A percentile compares a stretch with the other conserved stretches of the same genome.
phyloP scores from a whole-genome alignment of 2,888 invertebrate genomes.

The Dryocosmus kuriphilus region DNA sequence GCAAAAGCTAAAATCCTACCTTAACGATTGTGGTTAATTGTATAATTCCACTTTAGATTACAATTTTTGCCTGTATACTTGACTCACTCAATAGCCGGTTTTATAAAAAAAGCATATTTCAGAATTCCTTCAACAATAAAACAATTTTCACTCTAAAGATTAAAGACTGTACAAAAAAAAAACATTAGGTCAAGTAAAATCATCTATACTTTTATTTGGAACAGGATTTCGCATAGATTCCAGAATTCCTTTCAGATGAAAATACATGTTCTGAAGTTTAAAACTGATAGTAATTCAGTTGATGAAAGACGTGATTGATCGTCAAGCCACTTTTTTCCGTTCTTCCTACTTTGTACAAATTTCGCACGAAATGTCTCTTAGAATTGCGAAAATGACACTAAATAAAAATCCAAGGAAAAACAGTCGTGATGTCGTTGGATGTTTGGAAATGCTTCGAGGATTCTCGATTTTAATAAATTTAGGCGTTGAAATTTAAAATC shows the following conservation, averaged over 20 bases:
- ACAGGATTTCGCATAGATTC: background rate
- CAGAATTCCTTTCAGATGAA: background rate
- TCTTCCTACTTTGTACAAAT: background rate
- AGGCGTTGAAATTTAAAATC: background rate
- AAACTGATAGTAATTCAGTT: background rate
- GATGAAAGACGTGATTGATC: background rate
- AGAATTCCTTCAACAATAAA: background rate
- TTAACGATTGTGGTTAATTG: background rate
- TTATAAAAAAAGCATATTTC: background rate
- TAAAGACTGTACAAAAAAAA: background rate
- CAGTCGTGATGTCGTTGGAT: background rate
- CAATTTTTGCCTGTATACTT: background rate
- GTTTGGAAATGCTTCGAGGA: slow-evolving; percentile 15
- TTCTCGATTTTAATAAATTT: background rate
- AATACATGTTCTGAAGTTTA: background rate
- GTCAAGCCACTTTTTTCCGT: background rate
- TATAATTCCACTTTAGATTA: slow-evolving; percentile 1
- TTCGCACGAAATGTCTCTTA: background rate
- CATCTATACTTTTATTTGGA: background rate
- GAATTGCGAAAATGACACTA: background rate
- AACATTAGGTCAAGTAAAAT: background rate
- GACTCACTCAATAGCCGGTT: background rate
- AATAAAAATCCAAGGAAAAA: background rate
- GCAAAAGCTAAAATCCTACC: slow-evolving; percentile 3
- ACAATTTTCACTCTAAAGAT: background rate